Evolutionary conservation across 2,888 invertebrate species (phyloP).

Genomic region (Zygaena filipendulae): DNA sequence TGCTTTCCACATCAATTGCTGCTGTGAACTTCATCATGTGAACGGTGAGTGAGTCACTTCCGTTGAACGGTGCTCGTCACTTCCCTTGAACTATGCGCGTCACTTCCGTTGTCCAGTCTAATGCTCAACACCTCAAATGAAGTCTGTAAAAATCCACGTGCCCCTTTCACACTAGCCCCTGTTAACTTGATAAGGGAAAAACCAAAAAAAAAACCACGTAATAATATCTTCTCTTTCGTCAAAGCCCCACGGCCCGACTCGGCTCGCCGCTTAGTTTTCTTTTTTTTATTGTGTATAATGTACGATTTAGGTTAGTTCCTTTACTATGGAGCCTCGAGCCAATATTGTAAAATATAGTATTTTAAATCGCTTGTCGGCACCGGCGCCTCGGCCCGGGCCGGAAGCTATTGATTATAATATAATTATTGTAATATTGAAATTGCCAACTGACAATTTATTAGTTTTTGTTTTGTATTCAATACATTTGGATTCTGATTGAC

Average conservation of each 20-base stretch:
- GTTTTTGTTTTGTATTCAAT: constrained; percentile 66
- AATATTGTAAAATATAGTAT: constrained; percentile 11
- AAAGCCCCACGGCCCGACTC: background rate
- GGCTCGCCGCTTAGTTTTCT: background rate
- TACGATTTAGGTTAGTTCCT: constrained; percentile 38
- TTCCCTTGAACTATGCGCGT: too few relatives aligned
- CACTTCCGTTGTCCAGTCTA: too few relatives aligned
- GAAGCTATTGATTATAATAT: constrained; percentile 34
- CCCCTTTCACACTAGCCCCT: too few relatives aligned
- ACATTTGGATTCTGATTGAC: constrained; percentile 56
- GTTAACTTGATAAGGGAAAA: too few relatives aligned
- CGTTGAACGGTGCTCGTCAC: background rate
- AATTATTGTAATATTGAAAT: constrained; percentile 55
- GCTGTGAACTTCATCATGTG: too few relatives aligned
- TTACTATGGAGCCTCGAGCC: constrained; percentile 22
- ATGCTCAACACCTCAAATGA: too few relatives aligned
- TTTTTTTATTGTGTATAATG: constrained; percentile 28
- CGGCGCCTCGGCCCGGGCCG: constrained; percentile 17
- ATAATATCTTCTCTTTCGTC: too few relatives aligned
- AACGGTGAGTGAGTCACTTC: background rate
- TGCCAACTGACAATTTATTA: constrained; percentile 60
- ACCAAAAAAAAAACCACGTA: too few relatives aligned
- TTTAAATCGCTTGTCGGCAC: constrained; percentile 16
- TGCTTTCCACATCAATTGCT: constrained; percentile 1
- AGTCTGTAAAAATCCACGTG: too few relatives aligned